Conservation (phyloP, 2,797 vertebrate species). For the Eurystomus glaucurus region DNA sequence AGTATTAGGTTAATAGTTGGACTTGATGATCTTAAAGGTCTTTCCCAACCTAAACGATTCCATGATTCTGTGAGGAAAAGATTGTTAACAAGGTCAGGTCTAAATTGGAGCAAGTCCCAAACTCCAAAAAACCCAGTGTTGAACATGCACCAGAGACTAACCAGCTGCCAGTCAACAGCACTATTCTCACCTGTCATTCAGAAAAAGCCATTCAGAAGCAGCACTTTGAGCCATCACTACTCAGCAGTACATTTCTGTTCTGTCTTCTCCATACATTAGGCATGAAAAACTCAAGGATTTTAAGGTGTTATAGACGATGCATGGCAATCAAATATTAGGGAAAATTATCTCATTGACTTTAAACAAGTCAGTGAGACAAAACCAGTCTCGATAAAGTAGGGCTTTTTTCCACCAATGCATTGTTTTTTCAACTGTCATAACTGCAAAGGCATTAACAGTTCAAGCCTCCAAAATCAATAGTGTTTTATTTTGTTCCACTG, state of each 20-base stretch:
- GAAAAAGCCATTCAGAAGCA: not conserved
- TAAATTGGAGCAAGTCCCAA: not conserved
- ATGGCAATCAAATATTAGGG: not conserved
- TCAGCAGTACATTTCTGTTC: not conserved
- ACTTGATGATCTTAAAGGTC: not conserved
- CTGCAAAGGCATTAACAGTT: constrained; percentile 25
- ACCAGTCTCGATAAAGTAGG: not conserved
- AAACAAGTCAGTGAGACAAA: not conserved
- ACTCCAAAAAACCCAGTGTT: not conserved
- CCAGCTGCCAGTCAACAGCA: not conserved
- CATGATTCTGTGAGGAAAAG: not conserved
- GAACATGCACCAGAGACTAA: not conserved
- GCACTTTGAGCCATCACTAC: not conserved
- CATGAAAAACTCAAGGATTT: not conserved
- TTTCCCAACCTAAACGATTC: not conserved
- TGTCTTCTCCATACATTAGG: not conserved
- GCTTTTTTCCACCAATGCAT: not conserved
- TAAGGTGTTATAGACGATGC: not conserved
- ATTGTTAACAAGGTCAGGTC: not conserved
- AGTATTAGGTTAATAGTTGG: not conserved
- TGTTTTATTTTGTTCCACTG: constrained; percentile 54
- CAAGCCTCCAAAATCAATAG: constrained; percentile 56
- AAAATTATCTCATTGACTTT: not conserved
- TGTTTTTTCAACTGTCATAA: not conserved
- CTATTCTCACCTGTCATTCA: not conserved